Percentiles rank a stretch among this genome's conserved stretches.
phyloP scores from a whole-genome alignment of 2,888 invertebrate genomes.

The Plagiodera versicolora region DNA sequence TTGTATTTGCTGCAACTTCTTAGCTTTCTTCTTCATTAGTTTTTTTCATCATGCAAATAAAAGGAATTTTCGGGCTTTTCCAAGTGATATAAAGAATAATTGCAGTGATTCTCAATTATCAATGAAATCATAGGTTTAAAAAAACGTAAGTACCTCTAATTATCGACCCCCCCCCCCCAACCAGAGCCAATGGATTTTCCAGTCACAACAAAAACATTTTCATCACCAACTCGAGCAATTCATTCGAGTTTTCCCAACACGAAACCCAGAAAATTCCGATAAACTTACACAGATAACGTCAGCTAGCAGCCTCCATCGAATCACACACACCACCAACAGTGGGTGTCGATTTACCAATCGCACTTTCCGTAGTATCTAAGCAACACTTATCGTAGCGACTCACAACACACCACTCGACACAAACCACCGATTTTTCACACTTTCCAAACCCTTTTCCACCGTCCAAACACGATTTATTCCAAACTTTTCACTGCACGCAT shows the following conservation, averaged over 20 bases:
- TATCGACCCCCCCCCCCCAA: no score
- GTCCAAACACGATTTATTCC: not conserved
- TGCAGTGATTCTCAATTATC: no score
- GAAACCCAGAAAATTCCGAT: not conserved
- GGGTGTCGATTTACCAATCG: conserved; percentile 19
- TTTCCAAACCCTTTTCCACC: not conserved
- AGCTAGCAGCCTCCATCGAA: not conserved
- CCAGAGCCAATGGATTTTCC: not conserved
- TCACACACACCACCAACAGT: conserved; percentile 15
- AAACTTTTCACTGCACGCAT: not conserved
- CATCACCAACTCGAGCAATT: not conserved
- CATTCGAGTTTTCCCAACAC: no score
- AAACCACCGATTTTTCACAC: conserved; percentile 4
- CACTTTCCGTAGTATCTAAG: conserved; percentile 21
- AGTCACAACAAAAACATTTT: not conserved
- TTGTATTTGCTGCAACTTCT: no score
- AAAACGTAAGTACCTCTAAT: no score
- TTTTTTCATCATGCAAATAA: no score
- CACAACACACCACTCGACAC: conserved; percentile 24
- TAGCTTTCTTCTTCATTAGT: no score
- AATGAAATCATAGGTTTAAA: not conserved
- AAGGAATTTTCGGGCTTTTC: no score
- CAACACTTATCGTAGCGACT: conserved; percentile 27
- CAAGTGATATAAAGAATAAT: no score
- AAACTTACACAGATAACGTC: not conserved